phyloP scores from a whole-genome alignment of 1,140 invertebrate species.

The Calycopis cecrops region DNA sequence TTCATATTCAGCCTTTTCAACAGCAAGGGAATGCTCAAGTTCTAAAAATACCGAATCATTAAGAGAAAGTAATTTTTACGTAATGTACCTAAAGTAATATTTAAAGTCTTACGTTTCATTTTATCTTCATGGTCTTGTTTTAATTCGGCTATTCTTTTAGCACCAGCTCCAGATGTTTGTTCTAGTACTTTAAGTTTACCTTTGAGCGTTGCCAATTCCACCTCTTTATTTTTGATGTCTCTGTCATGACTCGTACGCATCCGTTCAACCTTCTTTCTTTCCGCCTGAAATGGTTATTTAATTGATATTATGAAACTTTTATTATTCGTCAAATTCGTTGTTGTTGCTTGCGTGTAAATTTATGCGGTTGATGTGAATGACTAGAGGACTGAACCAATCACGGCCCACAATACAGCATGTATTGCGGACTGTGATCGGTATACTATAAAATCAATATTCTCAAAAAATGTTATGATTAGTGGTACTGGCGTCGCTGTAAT shows the following conservation, averaged over 20 bases:
- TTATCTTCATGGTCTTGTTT: conserved; percentile 81
- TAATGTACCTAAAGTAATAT: conserved; percentile 4
- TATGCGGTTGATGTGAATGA: no score
- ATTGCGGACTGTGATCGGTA: no score
- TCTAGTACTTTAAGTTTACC: conserved; percentile 79
- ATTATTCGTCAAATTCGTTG: no score
- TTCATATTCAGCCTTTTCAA: conserved; percentile 83
- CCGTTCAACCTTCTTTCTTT: conserved; percentile 78
- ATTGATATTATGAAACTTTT: neutral
- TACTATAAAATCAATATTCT: no score
- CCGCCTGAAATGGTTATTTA: conserved; percentile 62
- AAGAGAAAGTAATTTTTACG: conserved; percentile 15
- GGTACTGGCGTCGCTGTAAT: no score
- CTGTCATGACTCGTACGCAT: conserved; percentile 78
- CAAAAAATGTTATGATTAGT: no score
- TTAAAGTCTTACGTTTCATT: conserved; percentile 77
- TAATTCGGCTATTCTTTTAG: conserved; percentile 79
- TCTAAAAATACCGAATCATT: conserved; percentile 69
- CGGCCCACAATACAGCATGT: no score
- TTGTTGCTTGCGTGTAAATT: no score
- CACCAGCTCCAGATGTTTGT: conserved; percentile 75
- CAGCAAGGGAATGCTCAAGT: conserved; percentile 79
- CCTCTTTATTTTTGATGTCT: conserved; percentile 79
- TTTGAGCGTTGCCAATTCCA: conserved; percentile 79
- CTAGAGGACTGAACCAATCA: no score